Percentiles rank a stretch among this genome's conserved stretches.
Conservation (phyloP, 2,888 invertebrate genomes). For the Tenthredo scrophulariae region DNA sequence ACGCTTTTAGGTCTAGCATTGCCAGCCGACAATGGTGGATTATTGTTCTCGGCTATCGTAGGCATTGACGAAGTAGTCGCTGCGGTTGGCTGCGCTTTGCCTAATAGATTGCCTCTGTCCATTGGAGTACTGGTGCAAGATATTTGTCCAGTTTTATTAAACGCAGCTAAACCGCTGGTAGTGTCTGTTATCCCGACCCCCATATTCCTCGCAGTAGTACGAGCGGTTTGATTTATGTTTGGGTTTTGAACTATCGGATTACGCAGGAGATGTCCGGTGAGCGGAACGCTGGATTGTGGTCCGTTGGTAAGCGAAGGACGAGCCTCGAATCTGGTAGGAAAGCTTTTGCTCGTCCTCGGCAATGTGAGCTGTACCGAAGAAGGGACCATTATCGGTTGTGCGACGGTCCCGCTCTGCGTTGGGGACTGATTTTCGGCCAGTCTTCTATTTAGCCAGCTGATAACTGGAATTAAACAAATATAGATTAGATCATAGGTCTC, state of each 20-base stretch:
- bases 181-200: slow-evolving; percentile 70
- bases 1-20: slow-evolving; percentile 72
- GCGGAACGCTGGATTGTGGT: slow-evolving; percentile 64
- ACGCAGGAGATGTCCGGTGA: slow-evolving; percentile 67
- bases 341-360: slow-evolving; percentile 73
- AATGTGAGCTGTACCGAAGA: slow-evolving; percentile 72
- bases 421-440: slow-evolving; percentile 73
- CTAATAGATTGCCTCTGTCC: slow-evolving; percentile 71
- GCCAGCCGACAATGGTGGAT: slow-evolving; percentile 64
- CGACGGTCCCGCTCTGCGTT: slow-evolving; percentile 67
- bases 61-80: slow-evolving; percentile 63
- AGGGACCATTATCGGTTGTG: slow-evolving; percentile 67
- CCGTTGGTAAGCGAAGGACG: slow-evolving; percentile 66
- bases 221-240: slow-evolving; percentile 72
- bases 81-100: slow-evolving; percentile 67
- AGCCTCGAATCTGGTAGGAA: slow-evolving; percentile 70
- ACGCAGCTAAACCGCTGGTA: slow-evolving; percentile 67
- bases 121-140: slow-evolving; percentile 76
- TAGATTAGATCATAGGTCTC: neutral
- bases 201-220: slow-evolving; percentile 68
- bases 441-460: slow-evolving; percentile 75
- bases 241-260: slow-evolving; percentile 73
- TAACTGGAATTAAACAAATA: slow-evolving; percentile 66
- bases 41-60: slow-evolving; percentile 72
- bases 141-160: slow-evolving; percentile 73